Conservation (phyloP, 1,140 invertebrate genomes). For the Bombus cullumanus region DNA sequence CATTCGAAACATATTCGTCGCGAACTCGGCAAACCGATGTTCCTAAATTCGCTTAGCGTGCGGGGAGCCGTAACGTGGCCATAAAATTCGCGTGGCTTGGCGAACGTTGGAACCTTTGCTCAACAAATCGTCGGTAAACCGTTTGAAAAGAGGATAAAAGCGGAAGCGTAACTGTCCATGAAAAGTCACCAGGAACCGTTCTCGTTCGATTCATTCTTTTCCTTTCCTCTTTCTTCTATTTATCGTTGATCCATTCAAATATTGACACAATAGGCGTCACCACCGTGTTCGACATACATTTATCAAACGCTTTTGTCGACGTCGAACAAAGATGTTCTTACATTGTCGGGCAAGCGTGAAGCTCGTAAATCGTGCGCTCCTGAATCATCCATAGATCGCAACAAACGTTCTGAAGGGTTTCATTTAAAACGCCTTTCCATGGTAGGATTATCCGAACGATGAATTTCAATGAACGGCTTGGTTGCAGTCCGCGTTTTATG, state of each 20-base stretch:
- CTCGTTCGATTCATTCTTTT: slow-evolving; percentile 12
- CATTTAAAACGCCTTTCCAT: slow-evolving; percentile 7
- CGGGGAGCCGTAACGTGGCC: background rate
- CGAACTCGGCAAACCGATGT: background rate
- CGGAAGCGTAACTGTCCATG: background rate
- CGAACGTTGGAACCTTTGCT: background rate
- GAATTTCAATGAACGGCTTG: slow-evolving; percentile 10
- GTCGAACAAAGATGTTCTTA: slow-evolving; percentile 45
- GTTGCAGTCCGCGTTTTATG: background rate
- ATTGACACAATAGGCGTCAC: slow-evolving; percentile 39
- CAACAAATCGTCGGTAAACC: slow-evolving; percentile 35
- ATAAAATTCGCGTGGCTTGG: slow-evolving; percentile 5
- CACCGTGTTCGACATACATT: slow-evolving; percentile 17
- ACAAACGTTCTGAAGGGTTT: background rate
- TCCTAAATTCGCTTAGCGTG: slow-evolving; percentile 16
- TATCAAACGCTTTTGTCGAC: slow-evolving; percentile 38
- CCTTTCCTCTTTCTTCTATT: background rate
- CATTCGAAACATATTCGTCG: slow-evolving; percentile 1
- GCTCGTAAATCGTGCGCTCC: slow-evolving; percentile 35
- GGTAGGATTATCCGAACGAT: background rate
- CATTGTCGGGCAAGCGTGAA: slow-evolving; percentile 20
- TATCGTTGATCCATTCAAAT: slow-evolving; percentile 41
- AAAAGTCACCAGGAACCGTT: background rate
- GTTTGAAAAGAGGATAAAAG: background rate
- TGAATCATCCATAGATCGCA: background rate